Percentiles rank a stretch among this genome's conserved stretches.
These are phyloP conservation scores for Eleginops maclovinus DNA, from an alignment of 2,113 vertebrate species.

Conservation along the genomic window DNA sequence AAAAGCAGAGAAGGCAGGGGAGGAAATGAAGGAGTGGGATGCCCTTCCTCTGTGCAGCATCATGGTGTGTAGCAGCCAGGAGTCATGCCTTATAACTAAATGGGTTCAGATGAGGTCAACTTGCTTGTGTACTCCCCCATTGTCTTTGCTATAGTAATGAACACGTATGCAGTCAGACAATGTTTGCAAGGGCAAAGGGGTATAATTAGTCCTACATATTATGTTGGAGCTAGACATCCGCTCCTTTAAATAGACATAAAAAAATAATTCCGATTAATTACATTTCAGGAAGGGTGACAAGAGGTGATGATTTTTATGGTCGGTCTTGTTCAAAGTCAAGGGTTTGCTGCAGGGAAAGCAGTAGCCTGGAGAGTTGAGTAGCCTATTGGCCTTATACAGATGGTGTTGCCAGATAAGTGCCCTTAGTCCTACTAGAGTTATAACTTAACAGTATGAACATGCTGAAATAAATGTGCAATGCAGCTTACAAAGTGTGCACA, in stretches of 20 bases:
- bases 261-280: background rate
- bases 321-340: slow-evolving; percentile 36
- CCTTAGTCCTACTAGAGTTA: background rate
- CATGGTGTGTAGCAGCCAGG: slow-evolving; percentile 12
- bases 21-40: slow-evolving; percentile 47
- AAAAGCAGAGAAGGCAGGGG: slow-evolving; percentile 28
- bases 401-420: slow-evolving; percentile 7
- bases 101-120: slow-evolving; percentile 71
- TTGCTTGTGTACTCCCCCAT: background rate
- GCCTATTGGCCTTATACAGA: too few relatives aligned
- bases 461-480: background rate
- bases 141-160: slow-evolving; percentile 11
- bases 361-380: background rate
- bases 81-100: slow-evolving; percentile 20
- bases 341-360: slow-evolving; percentile 26
- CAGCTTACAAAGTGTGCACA: background rate
- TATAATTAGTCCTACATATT: background rate
- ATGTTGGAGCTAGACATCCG: background rate
- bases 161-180: background rate
- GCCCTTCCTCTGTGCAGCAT: slow-evolving; percentile 33
- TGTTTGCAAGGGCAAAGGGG: background rate
- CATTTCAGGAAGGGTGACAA: background rate
- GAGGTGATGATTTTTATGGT: slow-evolving; percentile 27
- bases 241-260: background rate
- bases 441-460: background rate